Evolutionary conservation across 1,140 invertebrate genomes (phyloP).

Genomic region (Pinna nobilis): DNA sequence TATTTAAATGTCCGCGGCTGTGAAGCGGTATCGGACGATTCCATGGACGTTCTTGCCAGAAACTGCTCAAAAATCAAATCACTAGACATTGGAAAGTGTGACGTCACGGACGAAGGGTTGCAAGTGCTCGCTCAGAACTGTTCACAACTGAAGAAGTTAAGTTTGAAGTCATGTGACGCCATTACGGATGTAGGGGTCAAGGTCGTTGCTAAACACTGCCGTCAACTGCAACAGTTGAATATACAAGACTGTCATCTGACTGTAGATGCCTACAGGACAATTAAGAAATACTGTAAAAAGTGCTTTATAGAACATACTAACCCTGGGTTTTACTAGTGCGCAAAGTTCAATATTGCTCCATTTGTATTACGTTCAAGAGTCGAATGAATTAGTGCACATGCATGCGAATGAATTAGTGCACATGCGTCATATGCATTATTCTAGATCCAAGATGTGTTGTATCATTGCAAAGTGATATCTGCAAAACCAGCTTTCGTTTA

Average conservation of each 20-base stretch:
- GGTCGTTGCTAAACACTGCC: conserved; percentile 86
- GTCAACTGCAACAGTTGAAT: conserved; percentile 90
- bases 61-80: conserved; percentile 89
- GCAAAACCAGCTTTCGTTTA: no score
- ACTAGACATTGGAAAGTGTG: conserved; percentile 93
- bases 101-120: conserved; percentile 91
- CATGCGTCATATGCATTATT: no score
- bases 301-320: conserved; percentile 97
- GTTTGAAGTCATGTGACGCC: conserved; percentile 92
- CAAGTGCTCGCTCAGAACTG: conserved; percentile 90
- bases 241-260: conserved; percentile 91
- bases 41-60: conserved; percentile 87
- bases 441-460: no score
- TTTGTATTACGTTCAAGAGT: neutral
- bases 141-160: conserved; percentile 92
- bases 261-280: conserved; percentile 90
- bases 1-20: conserved; percentile 94
- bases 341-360: neutral
- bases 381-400: no score
- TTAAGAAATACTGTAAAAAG: conserved; percentile 93
- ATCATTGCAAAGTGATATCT: no score
- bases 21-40: conserved; percentile 92
- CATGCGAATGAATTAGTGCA: no score
- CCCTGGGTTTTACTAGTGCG: conserved; percentile 86
- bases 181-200: conserved; percentile 91